A percentile compares a stretch with the other conserved stretches of the same genome.
Evolutionary conservation across 2,888 invertebrate genomes (phyloP).

Genomic region (Parnassius glacialis): DNA sequence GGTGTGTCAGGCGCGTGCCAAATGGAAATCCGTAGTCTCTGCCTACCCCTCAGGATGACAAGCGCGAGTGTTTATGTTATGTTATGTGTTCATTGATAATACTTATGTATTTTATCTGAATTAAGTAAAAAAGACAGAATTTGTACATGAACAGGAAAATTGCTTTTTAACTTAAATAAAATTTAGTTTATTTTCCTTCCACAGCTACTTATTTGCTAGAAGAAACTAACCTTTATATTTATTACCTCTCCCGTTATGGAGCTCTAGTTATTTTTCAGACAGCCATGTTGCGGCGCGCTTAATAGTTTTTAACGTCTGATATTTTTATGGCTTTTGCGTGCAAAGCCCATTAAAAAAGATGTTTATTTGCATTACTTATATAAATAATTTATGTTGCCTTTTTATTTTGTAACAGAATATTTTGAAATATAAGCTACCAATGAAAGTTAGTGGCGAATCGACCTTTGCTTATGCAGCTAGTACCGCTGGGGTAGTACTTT

Average conservation of each 20-base stretch:
- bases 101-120: no score
- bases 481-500: no score
- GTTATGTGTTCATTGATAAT: no score
- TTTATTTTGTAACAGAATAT: no score
- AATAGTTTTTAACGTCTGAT: conserved; percentile 17
- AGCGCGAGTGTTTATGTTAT: no score
- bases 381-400: conserved; percentile 8
- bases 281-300: conserved; percentile 37
- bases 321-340: conserved; percentile 21
- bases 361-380: conserved; percentile 18
- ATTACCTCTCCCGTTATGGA: conserved; percentile 53
- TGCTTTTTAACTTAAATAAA: not conserved
- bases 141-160: not conserved
- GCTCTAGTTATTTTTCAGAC: conserved; percentile 42
- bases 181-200: conserved; percentile 4
- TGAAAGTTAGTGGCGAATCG: no score
- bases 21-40: no score
- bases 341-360: conserved; percentile 16
- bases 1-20: no score
- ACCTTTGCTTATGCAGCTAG: no score
- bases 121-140: not conserved
- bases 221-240: conserved; percentile 52
- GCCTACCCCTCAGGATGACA: no score
- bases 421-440: no score
- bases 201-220: conserved; percentile 26